Conservation (phyloP, 2,113 vertebrate species). For the Alethe castanea region DNA sequence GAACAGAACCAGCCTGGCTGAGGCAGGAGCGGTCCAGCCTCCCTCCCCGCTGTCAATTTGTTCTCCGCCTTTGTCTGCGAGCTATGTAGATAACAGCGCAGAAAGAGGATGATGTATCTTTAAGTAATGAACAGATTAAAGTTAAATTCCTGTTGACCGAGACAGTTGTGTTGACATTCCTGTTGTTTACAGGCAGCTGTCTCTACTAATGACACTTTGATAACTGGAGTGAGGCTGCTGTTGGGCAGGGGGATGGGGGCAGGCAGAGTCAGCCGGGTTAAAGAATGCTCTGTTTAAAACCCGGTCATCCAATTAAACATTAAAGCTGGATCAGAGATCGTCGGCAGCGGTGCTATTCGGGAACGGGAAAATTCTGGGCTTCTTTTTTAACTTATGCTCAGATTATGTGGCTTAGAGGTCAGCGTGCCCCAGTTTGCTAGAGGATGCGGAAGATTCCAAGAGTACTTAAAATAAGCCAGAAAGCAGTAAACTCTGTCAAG, state of each 20-base stretch:
- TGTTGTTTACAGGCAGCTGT: constrained; percentile 75
- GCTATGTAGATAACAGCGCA: constrained; percentile 49
- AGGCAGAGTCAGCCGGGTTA: constrained; percentile 51
- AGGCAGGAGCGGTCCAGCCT: background rate
- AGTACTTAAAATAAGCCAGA: constrained; percentile 46
- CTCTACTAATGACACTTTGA: constrained; percentile 72
- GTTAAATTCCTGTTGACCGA: constrained; percentile 71
- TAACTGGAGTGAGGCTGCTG: constrained; percentile 68
- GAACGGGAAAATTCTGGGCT: constrained; percentile 17
- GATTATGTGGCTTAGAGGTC: constrained; percentile 37
- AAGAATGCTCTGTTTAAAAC: constrained; percentile 62
- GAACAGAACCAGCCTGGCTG: constrained; percentile 28
- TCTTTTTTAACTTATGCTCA: constrained; percentile 13
- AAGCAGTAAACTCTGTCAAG: constrained; percentile 41
- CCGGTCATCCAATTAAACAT: constrained; percentile 49
- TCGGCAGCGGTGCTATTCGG: background rate
- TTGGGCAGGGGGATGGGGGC: constrained; percentile 34
- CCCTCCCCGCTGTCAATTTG: background rate
- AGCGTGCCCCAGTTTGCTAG: constrained; percentile 35
- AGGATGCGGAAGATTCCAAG: constrained; percentile 31
- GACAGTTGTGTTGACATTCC: constrained; percentile 67
- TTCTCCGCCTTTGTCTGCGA: constrained; percentile 50
- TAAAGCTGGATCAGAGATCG: constrained; percentile 23
- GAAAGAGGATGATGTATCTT: constrained; percentile 58
- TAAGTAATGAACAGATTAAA: constrained; percentile 72